Evolutionary conservation across 2,888 invertebrate genomes (phyloP).

Genomic region (Scrobipalpa atriplicella): DNA sequence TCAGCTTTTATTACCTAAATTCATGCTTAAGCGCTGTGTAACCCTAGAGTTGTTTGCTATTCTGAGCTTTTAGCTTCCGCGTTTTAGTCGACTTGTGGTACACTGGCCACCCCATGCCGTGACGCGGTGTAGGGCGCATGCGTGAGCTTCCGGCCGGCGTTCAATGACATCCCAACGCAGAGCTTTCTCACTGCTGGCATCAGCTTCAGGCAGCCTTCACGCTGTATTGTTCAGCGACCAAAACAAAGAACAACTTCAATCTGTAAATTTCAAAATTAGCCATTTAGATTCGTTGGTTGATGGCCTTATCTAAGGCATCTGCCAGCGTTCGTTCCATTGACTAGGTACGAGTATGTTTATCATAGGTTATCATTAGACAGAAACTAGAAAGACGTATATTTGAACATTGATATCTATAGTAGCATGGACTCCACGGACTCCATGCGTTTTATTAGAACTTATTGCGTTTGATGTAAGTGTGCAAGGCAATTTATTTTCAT

Average conservation of each 20-base stretch:
- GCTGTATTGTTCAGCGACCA: neutral
- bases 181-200: constrained; percentile 30
- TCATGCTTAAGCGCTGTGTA: neutral
- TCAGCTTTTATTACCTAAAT: neutral
- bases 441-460: too few relatives aligned
- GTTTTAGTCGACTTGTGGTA: neutral
- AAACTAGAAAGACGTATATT: too few relatives aligned
- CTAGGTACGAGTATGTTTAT: too few relatives aligned
- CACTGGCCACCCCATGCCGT: constrained; percentile 48
- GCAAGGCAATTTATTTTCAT: too few relatives aligned
- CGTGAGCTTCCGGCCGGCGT: constrained; percentile 67
- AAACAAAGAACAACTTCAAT: neutral
- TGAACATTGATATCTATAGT: too few relatives aligned
- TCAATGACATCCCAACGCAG: constrained; percentile 58
- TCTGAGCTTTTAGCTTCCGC: neutral
- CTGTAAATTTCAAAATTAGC: neutral
- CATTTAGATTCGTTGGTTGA: too few relatives aligned
- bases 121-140: constrained; percentile 53
- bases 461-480: too few relatives aligned
- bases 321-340: too few relatives aligned
- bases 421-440: too few relatives aligned
- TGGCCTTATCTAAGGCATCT: too few relatives aligned
- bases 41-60: neutral
- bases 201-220: constrained; percentile 36
- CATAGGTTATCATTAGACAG: too few relatives aligned